Percentiles rank a stretch among this genome's conserved stretches.
Evolutionary conservation across 2,113 vertebrate species (phyloP).

Genomic region (Salvelinus alpinus): DNA sequence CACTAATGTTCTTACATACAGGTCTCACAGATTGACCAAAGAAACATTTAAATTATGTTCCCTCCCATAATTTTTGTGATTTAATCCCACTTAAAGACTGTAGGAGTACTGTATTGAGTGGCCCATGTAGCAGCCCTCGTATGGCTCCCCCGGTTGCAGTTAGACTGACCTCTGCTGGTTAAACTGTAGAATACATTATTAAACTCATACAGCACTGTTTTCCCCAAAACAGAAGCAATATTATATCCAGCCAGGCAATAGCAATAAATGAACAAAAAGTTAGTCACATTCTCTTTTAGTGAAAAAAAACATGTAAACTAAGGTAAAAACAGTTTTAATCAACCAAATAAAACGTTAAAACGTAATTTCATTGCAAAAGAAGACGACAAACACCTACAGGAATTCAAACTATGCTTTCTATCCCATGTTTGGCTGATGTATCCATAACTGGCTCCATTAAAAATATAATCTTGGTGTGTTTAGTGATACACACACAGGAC

Average conservation of each 20-base stretch:
- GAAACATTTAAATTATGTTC: neutral
- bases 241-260: too few species aligned
- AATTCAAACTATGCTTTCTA: neutral
- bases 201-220: too few species aligned
- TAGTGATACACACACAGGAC: neutral
- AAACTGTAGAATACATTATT: slow-evolving; percentile 21
- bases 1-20: too few species aligned
- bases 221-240: too few species aligned
- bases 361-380: neutral
- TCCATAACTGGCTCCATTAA: neutral
- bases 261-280: too few species aligned
- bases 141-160: slow-evolving; percentile 35
- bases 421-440: neutral
- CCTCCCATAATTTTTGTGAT: neutral
- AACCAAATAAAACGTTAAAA: too few species aligned
- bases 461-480: neutral
- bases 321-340: too few species aligned
- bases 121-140: neutral
- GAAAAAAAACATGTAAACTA: too few species aligned
- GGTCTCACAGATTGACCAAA: neutral
- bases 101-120: neutral
- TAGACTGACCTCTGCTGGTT: slow-evolving; percentile 67
- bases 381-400: neutral
- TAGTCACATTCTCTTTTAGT: too few species aligned
- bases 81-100: neutral